Evolutionary conservation across 2,888 invertebrate genomes (phyloP), one percentile per base, ranked within the genome.

Genomic region (Trachelus stipa): DNA sequence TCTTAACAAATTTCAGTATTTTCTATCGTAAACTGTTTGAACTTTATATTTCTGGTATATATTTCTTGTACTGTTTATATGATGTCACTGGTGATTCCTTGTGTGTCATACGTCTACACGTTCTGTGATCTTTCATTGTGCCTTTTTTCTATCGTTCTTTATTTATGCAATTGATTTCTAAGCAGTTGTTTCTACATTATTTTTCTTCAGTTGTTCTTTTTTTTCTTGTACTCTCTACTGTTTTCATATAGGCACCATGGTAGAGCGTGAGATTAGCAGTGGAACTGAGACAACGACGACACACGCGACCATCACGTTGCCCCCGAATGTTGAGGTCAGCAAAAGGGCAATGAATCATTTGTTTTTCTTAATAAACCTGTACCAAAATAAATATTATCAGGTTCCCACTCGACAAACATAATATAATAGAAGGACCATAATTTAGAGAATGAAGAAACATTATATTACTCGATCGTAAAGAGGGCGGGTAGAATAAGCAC

Each of bases 251-350:
- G 91, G 91, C 88, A 91, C 90, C 80, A 90, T 88, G 75, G 88
- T 91, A 89, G 91, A 91, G 84, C 88, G 90, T 88, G 91, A 91
- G 85, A 90, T 90, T 84, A 81, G 86, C 84, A 91, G 90, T 84
- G 91, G 91, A 83, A 90, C 89, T 40, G 91, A 91, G 88, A 91
- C 90, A 83, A 91, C 91, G 81, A 90, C 90, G 79, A 91, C 91
- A 85, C 91, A 90, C 80, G 91, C 91, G 83, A 91, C 90, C 83
- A 91, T 91, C 86, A 91, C 91, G 83, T 87, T 91, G 84, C 91
- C 91, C 83, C 88, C 91, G 78, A 89, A 89, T 85, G 91, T 91
- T 83, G 91, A 91, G 91, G 91, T 91, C 89, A 91, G 91, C 85
- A 87, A 86, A 82, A 82, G 83, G 82, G 71, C 84, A 85, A 82